Conservation (phyloP, 1,140 invertebrate species). For the Zaprionus africanus region DNA sequence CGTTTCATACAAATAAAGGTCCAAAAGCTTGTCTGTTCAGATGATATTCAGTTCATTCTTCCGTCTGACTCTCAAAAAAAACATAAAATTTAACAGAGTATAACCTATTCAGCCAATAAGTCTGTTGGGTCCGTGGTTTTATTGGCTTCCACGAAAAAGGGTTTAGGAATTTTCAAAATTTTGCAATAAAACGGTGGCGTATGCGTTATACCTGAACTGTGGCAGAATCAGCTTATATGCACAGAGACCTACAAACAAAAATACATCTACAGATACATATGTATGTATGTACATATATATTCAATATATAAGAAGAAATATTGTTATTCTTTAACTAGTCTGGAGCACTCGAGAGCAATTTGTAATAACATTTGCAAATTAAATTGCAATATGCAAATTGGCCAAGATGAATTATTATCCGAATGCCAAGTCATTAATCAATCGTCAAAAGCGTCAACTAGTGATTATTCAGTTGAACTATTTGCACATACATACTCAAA, state of each 20-base stretch:
- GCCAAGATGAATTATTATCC: slow-evolving; percentile 32
- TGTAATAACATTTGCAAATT: slow-evolving; percentile 30
- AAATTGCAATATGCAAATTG: slow-evolving; percentile 47
- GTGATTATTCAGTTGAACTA: slow-evolving; percentile 40
- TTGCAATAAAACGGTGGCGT: slow-evolving; percentile 33
- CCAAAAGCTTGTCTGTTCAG: too few relatives aligned
- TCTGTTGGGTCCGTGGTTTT: not conserved
- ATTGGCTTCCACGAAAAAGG: slow-evolving; percentile 60
- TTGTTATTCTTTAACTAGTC: slow-evolving; percentile 11
- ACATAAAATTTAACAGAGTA: slow-evolving; percentile 12
- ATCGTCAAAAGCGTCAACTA: slow-evolving; percentile 20
- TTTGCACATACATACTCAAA: slow-evolving; percentile 4
- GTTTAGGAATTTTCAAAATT: slow-evolving; percentile 34
- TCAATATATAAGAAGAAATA: not conserved
- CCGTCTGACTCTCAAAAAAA: not conserved
- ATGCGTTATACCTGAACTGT: slow-evolving; percentile 52
- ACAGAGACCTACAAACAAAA: not conserved
- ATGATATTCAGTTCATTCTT: too few relatives aligned
- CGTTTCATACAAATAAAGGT: too few relatives aligned
- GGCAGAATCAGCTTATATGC: not conserved
- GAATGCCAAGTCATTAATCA: slow-evolving; percentile 39
- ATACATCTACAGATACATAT: not conserved
- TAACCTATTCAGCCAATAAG: not conserved
- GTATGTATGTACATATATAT: not conserved
- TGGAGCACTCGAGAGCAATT: slow-evolving; percentile 34